These are phyloP conservation scores for Etheostoma perlongum DNA, from an alignment of 2,797 vertebrate species.

Conservation along the genomic window DNA sequence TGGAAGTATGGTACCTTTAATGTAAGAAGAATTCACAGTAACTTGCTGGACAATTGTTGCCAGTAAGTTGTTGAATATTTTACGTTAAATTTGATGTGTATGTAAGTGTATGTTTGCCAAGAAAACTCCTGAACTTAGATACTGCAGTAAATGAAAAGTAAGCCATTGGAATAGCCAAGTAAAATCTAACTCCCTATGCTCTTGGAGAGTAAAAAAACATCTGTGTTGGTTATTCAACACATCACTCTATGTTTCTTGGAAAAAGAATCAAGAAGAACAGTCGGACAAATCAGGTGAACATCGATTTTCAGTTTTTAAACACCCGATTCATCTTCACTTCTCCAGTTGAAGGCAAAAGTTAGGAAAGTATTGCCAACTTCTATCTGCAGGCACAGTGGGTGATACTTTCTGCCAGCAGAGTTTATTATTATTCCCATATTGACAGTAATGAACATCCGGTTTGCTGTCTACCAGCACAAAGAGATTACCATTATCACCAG, in stretches of 20 bases:
- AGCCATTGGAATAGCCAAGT: background rate
- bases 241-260: constrained; percentile 9
- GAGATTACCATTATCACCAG: constrained; percentile 22
- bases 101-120: background rate
- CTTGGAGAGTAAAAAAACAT: background rate
- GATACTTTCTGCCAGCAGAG: constrained; percentile 34
- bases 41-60: too few relatives aligned
- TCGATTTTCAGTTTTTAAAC: constrained; percentile 27
- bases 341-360: constrained; percentile 28
- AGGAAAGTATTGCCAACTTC: constrained; percentile 19
- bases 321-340: constrained; percentile 13
- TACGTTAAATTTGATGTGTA: too few relatives aligned
- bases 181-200: constrained; percentile 6
- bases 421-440: constrained; percentile 50
- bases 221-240: constrained; percentile 3
- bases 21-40: too few relatives aligned
- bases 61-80: too few relatives aligned
- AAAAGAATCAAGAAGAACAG: background rate
- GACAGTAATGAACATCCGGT: constrained; percentile 44
- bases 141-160: background rate
- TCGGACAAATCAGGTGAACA: constrained; percentile 5
- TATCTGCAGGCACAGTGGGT: constrained; percentile 8
- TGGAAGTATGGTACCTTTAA: too few relatives aligned
- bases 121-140: background rate
- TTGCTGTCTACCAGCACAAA: constrained; percentile 29